Conservation (phyloP, 2,888 invertebrate species). For the Drosophila anomelani region DNA sequence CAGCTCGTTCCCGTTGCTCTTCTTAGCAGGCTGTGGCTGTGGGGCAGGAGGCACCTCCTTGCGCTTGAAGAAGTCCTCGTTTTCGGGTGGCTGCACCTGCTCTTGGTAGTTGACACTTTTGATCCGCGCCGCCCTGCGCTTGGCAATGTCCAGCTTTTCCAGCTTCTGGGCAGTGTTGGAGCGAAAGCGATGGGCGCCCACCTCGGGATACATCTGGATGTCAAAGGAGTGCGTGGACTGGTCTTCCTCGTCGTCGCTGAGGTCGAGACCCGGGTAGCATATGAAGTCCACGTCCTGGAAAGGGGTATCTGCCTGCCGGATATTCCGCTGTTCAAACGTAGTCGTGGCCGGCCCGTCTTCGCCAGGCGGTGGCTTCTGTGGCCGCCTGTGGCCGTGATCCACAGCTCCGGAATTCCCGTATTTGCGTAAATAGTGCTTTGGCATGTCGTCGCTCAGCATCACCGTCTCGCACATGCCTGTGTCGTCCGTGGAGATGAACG, state of each 20-base stretch:
- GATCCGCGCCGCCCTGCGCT: slow-evolving; percentile 91
- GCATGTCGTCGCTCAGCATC: slow-evolving; percentile 92
- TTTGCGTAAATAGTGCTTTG: slow-evolving; percentile 86
- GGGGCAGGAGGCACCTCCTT: slow-evolving; percentile 53
- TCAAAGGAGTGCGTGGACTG: slow-evolving; percentile 90
- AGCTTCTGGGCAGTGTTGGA: slow-evolving; percentile 95
- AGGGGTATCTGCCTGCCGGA: slow-evolving; percentile 75
- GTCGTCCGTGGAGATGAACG: slow-evolving; percentile 97
- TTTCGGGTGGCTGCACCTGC: slow-evolving; percentile 73
- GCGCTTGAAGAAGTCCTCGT: slow-evolving; percentile 75
- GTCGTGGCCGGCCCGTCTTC: slow-evolving; percentile 8
- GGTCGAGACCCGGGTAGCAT: slow-evolving; percentile 91
- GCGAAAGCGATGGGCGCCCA: slow-evolving; percentile 88
- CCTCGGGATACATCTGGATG: slow-evolving; percentile 89
- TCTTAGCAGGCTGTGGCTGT: background rate
- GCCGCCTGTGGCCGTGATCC: slow-evolving; percentile 22
- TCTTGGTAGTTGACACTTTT: slow-evolving; percentile 85
- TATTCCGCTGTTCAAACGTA: slow-evolving; percentile 34
- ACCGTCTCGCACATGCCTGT: slow-evolving; percentile 97
- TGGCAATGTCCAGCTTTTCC: slow-evolving; percentile 94
- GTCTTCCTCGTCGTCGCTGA: slow-evolving; percentile 91
- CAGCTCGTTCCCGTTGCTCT: slow-evolving; percentile 53
- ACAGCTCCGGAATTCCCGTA: slow-evolving; percentile 60
- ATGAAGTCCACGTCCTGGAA: slow-evolving; percentile 85
- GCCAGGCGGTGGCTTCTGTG: slow-evolving; percentile 29